Evolutionary conservation across 2,888 invertebrate species (phyloP).

Genomic region (Dicyrtomina minuta): DNA sequence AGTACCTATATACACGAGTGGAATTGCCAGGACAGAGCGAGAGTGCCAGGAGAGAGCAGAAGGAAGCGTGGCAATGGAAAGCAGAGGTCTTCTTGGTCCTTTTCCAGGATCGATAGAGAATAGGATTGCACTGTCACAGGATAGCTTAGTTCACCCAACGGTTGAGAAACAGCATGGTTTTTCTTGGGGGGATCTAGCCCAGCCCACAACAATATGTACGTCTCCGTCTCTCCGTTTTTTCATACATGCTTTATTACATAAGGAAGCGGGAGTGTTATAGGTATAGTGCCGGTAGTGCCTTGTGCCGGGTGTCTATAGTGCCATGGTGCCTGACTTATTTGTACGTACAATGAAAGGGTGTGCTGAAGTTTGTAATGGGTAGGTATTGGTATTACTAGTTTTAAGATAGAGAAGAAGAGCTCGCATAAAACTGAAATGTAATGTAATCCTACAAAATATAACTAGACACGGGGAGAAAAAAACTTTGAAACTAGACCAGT

Average conservation of each 20-base stretch:
- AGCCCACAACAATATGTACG: background rate
- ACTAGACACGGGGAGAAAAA: no score
- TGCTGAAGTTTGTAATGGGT: no score
- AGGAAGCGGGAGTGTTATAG: no score
- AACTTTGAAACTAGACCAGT: no score
- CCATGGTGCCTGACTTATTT: no score
- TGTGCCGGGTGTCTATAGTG: no score
- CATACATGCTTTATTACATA: background rate
- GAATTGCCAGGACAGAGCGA: slow-evolving; percentile 2
- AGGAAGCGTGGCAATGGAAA: background rate
- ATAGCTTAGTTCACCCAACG: slow-evolving; percentile 9
- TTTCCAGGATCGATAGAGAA: slow-evolving; percentile 33
- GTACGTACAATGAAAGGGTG: no score
- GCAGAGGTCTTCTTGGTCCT: slow-evolving; percentile 25
- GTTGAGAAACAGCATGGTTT: slow-evolving; percentile 9
- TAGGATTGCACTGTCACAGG: slow-evolving; percentile 24
- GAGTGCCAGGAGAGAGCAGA: background rate
- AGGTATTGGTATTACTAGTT: no score
- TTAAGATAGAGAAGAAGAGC: no score
- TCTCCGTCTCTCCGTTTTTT: no score
- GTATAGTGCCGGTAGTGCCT: no score
- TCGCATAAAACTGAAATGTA: no score
- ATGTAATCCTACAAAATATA: background rate
- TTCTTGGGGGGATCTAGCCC: background rate
- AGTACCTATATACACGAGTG: background rate